Percentiles rank a stretch among this genome's conserved stretches.
Conservation (phyloP, 2,888 invertebrate species). For the Atrina japonica region DNA sequence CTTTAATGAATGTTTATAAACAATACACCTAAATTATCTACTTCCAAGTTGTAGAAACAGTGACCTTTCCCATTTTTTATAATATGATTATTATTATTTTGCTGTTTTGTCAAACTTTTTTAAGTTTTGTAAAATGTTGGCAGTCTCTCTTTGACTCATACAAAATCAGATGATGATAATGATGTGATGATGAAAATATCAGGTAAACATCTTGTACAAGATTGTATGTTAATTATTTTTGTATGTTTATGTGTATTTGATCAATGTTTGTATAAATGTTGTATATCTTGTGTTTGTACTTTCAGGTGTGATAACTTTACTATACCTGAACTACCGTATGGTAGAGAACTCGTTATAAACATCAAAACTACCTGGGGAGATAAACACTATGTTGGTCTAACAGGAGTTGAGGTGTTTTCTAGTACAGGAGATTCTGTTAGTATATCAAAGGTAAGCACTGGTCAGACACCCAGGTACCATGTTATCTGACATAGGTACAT, state of each 20-base stretch:
- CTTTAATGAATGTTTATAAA: too few species aligned
- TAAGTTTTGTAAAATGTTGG: too few species aligned
- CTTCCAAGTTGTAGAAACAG: too few species aligned
- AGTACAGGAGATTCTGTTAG: conserved; percentile 84
- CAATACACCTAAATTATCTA: too few species aligned
- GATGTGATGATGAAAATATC: too few species aligned
- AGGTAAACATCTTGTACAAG: not conserved
- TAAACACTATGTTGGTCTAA: conserved; percentile 88
- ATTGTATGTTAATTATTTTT: not conserved
- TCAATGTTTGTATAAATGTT: not conserved
- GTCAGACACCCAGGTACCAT: not conserved
- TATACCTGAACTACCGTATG: conserved; percentile 89
- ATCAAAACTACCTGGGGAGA: conserved; percentile 89
- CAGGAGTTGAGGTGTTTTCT: conserved; percentile 89
- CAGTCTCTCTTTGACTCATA: too few species aligned
- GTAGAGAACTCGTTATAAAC: conserved; percentile 86
- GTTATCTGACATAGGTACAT: too few species aligned
- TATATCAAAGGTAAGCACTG: conserved; percentile 84
- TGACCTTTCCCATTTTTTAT: too few species aligned
- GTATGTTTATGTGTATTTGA: not conserved
- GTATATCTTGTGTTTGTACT: not conserved
- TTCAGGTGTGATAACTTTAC: conserved; percentile 83
- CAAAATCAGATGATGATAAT: too few species aligned
- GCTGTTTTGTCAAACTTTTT: too few species aligned
- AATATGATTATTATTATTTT: too few species aligned